Evolutionary conservation across 2,113 vertebrate genomes (phyloP), one percentile per base, ranked within the genome.

Genomic region (Vireo altiloquus): DNA sequence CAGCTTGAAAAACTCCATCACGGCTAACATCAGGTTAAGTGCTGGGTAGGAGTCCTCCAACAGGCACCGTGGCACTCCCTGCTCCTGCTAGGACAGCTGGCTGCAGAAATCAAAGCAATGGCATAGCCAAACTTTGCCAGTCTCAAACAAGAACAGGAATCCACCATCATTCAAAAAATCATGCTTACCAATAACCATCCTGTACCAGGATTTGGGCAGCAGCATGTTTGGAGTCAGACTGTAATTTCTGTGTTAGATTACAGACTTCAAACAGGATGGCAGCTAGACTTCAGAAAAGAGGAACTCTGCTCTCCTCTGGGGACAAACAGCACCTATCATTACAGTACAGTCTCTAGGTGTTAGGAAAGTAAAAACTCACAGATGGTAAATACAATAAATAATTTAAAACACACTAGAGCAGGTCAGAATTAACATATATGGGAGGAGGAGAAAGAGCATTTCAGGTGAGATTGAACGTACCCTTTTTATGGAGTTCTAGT

Each of bases 91-190:
- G 3, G 15, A 47, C 40, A 77, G n/a, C 27, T 74, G 28, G 18
- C 37, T 47, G 37, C 40, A 66, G 68, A 60, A 83, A 49, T 21
- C 39, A 22, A 64, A 61, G 82, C 6, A 64, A 56, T 1, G 15
- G 18, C 30, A 60, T 1, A 35, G 28, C 9, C 10, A 9, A 10
- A 71, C 7, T 35, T 57, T 17, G 52, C 72, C 50, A 61, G 28
- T 39, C 10, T 81, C 59, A 65, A 74, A 65, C 18, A 50, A 40
- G 33, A 90, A 49, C 14, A 80, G 35, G 53, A 71, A 94, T 44
- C 16, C 28, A 68, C 9, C 14, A 47, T 10, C 0, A 0, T 28
- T 70, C 24, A 46, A n/a, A 84, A 63, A 59, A 37, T 19, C 2
- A 1, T 8, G n/a, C 57, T 53, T 63, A 25, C 42, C 7, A 21